phyloP scores from a whole-genome alignment of 2,888 invertebrate genomes.

The Cancer borealis region DNA sequence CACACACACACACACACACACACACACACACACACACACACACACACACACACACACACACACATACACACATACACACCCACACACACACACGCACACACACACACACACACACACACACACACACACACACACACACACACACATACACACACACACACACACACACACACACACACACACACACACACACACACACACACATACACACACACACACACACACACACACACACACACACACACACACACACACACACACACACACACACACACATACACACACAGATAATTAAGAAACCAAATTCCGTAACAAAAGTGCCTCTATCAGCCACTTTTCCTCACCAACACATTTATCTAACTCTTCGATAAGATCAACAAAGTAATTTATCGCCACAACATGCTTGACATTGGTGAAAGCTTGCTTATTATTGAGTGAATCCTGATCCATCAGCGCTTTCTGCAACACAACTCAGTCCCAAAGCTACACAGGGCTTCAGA shows the following conservation, averaged over 20 bases:
- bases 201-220: not conserved
- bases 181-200: not conserved
- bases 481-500: not conserved
- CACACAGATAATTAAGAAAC: not conserved
- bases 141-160: not conserved
- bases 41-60: not conserved
- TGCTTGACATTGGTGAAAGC: not conserved
- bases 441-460: not conserved
- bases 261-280: slow-evolving; percentile 28
- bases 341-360: not conserved
- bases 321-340: not conserved
- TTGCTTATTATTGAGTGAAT: not conserved
- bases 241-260: slow-evolving; percentile 32
- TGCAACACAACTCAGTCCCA: not conserved
- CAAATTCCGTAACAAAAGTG: not conserved
- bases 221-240: slow-evolving; percentile 27
- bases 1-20: not conserved
- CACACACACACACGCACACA: not conserved
- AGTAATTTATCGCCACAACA: not conserved
- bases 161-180: not conserved
- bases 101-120: not conserved
- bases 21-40: not conserved
- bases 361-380: not conserved
- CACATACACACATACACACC: too few species aligned
- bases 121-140: not conserved